Evolutionary conservation across 2,888 invertebrate species (phyloP), one percentile per base, ranked within the genome.

Genomic region (Belgica antarctica): DNA sequence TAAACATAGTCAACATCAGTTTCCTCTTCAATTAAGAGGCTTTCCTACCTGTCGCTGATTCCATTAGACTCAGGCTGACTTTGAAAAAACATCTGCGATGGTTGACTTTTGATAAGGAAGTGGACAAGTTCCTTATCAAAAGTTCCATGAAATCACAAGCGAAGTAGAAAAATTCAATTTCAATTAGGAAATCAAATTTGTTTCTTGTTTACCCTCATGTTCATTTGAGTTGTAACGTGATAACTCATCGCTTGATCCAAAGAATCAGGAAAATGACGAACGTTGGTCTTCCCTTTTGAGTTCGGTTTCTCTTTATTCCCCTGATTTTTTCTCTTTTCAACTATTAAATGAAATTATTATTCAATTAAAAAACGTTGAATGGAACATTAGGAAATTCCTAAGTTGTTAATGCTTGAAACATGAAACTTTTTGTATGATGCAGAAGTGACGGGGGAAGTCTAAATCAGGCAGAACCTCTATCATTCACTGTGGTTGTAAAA

Each of bases 261-360:
- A 41, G 41, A 41, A 41, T 41, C 15, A 41, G 41, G 41, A n/a
- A 41, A 4, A 17, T n/a, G n/a, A n/a, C n/a, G 47, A 3, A 1
- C 57, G n/a, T 57, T 25, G 22, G 7, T 25, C 57, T 57, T 57
- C 19, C 12, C 24, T 8, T 10, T 57, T 24, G 2, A 19, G 8
- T 61, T 61, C n/a, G n/a, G 12, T 61, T 27, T 5, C 12, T 17
- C 8, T n/a, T 27, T 28, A 61, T 27, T 27, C 27, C 28, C 61
- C 15, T 22, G 24, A 61, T 31, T 61, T 61, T 15, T 31, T 31
- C 31, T 27, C 28, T 12, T 47, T 47, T 66, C 24, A 41, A 47
- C 65, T 66, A 63, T 63, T 63, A 66, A 66, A 66, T 19, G 15
- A 66, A 66, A 66, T 36, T 63, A 66, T 66, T 66, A 66, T 66